phyloP scores from a whole-genome alignment of 2,888 invertebrate genomes.

The Tetragonisca angustula region DNA sequence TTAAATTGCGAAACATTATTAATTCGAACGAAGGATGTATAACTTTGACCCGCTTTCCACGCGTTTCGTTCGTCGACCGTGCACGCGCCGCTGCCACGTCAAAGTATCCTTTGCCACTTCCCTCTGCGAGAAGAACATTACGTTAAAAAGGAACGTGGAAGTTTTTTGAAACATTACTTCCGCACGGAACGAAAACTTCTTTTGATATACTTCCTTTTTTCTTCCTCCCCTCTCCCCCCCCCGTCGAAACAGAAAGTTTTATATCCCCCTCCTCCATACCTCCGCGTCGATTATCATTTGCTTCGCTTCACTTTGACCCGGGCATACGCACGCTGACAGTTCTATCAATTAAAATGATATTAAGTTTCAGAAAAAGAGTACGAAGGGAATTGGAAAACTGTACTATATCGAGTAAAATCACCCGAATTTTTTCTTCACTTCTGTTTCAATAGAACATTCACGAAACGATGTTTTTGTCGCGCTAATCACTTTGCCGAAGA shows the following conservation, averaged over 20 bases:
- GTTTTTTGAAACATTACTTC: conserved; percentile 17
- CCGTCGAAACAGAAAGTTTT: not conserved
- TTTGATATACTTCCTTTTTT: not conserved
- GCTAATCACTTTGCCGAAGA: conserved; percentile 4
- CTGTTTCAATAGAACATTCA: not conserved
- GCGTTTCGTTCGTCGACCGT: not conserved
- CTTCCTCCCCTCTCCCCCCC: no score
- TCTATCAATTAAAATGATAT: not conserved
- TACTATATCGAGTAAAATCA: no score
- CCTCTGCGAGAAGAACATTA: not conserved
- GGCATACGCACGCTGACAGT: not conserved
- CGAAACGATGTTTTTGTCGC: not conserved
- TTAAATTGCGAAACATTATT: not conserved
- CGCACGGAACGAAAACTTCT: not conserved
- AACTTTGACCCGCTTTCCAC: not conserved
- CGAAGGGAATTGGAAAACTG: not conserved
- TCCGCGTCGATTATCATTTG: no score
- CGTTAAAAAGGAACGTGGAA: conserved; percentile 10
- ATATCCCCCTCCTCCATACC: no score
- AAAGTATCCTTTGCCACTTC: conserved; percentile 10
- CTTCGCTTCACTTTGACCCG: no score
- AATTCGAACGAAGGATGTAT: conserved; percentile 8
- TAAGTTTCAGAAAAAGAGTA: not conserved
- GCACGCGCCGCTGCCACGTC: not conserved
- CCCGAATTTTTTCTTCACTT: not conserved